These are phyloP conservation scores for Trigoniulus corallinus DNA, from an alignment of 1,140 invertebrate genomes.

Conservation along the genomic window DNA sequence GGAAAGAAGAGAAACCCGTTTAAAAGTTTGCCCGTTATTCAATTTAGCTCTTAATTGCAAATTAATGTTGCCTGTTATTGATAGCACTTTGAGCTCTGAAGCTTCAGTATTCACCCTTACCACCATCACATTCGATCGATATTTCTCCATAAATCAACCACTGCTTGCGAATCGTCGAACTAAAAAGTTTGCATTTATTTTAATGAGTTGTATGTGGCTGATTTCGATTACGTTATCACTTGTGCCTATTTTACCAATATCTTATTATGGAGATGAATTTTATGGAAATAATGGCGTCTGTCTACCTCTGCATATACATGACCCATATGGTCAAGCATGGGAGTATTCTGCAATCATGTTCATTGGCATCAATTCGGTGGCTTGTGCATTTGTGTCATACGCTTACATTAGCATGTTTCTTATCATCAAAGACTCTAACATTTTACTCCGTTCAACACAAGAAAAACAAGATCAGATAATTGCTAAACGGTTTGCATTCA, in stretches of 20 bases:
- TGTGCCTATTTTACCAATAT: constrained; percentile 19
- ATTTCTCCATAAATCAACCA: constrained; percentile 24
- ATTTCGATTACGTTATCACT: constrained; percentile 17
- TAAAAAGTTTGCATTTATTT: constrained; percentile 17
- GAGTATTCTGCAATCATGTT: constrained; percentile 20
- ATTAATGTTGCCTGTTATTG: too few relatives aligned
- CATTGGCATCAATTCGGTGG: constrained; percentile 16
- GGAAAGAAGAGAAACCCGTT: too few relatives aligned
- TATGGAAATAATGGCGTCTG: constrained; percentile 21
- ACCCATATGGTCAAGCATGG: constrained; percentile 17
- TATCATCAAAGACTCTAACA: constrained; percentile 34
- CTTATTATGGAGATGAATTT: constrained; percentile 20
- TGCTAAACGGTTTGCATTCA: constrained; percentile 33
- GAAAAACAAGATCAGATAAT: constrained; percentile 35
- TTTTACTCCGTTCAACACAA: constrained; percentile 34
- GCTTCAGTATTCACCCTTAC: constrained; percentile 26
- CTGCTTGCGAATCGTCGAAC: constrained; percentile 16
- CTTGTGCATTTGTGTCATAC: constrained; percentile 28
- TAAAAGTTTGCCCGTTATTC: too few relatives aligned
- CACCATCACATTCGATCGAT: constrained; percentile 33
- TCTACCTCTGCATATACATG: constrained; percentile 20
- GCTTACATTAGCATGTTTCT: constrained; percentile 35
- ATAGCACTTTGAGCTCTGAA: constrained; percentile 18
- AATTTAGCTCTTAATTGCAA: too few relatives aligned
- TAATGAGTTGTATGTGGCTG: constrained; percentile 19